phyloP scores from a whole-genome alignment of 2,113 vertebrate genomes.

The Gymnogyps californianus region DNA sequence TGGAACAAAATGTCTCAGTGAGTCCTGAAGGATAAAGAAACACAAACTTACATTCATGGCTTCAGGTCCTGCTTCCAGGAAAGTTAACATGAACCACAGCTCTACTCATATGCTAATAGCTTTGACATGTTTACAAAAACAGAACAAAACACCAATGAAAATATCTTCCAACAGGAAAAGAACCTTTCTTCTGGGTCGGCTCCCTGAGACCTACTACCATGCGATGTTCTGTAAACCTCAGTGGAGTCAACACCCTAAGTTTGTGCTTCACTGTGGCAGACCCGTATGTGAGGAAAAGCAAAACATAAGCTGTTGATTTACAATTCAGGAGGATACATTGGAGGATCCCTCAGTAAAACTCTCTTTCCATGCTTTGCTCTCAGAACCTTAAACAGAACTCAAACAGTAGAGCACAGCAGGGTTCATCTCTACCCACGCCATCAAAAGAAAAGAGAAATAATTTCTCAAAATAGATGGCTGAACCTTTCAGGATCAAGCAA shows the following conservation, averaged over 20 bases:
- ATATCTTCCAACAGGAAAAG: not conserved
- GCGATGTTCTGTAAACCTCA: not conserved
- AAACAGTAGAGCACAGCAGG: not conserved
- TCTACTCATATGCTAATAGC: not conserved
- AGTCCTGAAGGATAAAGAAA: not conserved
- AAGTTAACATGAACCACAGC: not conserved
- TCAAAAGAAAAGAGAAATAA: not conserved
- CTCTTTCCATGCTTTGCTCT: not conserved
- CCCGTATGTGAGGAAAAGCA: not conserved
- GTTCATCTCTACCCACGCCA: not conserved
- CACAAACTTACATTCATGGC: not conserved
- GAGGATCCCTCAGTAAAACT: not conserved
- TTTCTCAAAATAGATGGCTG: not conserved
- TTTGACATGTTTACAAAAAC: not conserved
- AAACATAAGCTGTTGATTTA: not conserved
- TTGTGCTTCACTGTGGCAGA: not conserved
- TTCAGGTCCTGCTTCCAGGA: not conserved
- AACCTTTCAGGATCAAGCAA: not conserved
- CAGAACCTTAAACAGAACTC: not conserved
- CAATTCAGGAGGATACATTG: not conserved
- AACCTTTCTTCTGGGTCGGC: not conserved
- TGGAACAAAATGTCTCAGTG: not conserved
- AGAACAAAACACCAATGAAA: not conserved
- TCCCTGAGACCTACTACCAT: not conserved
- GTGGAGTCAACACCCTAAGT: not conserved